A percentile compares a stretch with the other conserved stretches of the same genome.
Conservation (phyloP, 2,888 invertebrate species). For the Caenorhabditis japonica region DNA sequence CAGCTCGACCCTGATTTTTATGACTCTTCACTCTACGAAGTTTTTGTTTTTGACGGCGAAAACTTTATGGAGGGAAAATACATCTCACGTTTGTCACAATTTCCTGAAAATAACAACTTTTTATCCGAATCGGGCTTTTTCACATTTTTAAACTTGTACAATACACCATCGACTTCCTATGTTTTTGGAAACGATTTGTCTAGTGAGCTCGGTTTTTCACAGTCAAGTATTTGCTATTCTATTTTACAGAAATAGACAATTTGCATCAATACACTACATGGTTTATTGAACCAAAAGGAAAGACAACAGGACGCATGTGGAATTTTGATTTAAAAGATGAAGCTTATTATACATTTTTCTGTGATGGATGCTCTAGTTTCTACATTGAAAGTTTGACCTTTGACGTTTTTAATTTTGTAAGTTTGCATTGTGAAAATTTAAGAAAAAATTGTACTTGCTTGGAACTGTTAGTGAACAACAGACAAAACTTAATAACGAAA, state of each 20-base stretch:
- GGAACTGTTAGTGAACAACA: no score
- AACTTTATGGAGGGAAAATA: conserved; percentile 15
- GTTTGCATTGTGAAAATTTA: no score
- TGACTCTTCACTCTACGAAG: background rate
- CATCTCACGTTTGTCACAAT: conserved; percentile 5
- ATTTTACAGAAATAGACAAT: conserved; percentile 7
- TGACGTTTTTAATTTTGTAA: no score
- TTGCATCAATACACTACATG: conserved; percentile 1
- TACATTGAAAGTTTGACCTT: no score
- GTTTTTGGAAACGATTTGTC: conserved; percentile 26
- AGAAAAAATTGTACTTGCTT: no score
- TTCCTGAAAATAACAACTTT: background rate
- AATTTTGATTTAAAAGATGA: no score
- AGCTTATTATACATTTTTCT: no score
- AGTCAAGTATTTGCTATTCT: background rate
- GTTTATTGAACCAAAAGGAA: conserved; percentile 6
- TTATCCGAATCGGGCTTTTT: conserved; percentile 2
- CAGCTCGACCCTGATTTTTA: no score
- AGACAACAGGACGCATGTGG: conserved; percentile 6
- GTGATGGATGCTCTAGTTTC: no score
- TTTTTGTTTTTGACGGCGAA: conserved; percentile 27
- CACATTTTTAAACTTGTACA: conserved; percentile 25
- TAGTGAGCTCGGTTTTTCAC: background rate
- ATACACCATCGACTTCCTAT: conserved; percentile 9
- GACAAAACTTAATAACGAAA: no score